These are phyloP conservation scores for Tiliacea citrago DNA, from an alignment of 2,888 invertebrate species.

Conservation along the genomic window DNA sequence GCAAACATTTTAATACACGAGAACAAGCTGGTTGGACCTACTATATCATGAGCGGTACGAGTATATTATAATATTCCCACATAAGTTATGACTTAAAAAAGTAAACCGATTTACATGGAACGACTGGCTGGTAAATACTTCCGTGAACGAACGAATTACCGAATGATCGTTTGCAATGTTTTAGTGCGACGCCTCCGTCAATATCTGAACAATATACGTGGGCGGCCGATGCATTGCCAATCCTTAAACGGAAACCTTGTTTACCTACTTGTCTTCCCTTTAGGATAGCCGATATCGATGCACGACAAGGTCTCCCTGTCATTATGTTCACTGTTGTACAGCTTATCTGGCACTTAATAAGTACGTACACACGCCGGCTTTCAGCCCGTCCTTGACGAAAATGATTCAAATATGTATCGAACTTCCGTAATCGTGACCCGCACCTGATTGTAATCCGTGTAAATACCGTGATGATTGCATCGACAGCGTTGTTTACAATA, in stretches of 20 bases:
- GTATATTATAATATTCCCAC: slow-evolving; percentile 64
- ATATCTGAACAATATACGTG: slow-evolving; percentile 82
- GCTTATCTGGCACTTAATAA: slow-evolving; percentile 77
- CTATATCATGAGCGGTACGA: slow-evolving; percentile 25
- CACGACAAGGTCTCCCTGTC: slow-evolving; percentile 79
- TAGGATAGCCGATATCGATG: slow-evolving; percentile 82
- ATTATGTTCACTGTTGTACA: slow-evolving; percentile 77
- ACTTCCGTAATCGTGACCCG: slow-evolving; percentile 84
- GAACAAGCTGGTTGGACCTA: slow-evolving; percentile 16
- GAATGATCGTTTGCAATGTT: slow-evolving; percentile 84
- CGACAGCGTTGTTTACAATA: slow-evolving; percentile 61
- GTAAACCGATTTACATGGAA: slow-evolving; percentile 76
- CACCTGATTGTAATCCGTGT: slow-evolving; percentile 70
- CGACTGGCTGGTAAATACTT: slow-evolving; percentile 81
- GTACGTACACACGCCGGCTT: slow-evolving; percentile 69
- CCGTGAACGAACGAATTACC: slow-evolving; percentile 85
- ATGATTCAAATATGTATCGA: slow-evolving; percentile 77
- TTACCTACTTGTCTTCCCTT: slow-evolving; percentile 88
- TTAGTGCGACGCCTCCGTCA: slow-evolving; percentile 84
- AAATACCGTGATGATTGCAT: slow-evolving; percentile 78
- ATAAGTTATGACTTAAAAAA: slow-evolving; percentile 70
- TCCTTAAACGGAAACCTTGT: slow-evolving; percentile 85
- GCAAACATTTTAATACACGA: slow-evolving; percentile 22
- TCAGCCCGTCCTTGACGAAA: slow-evolving; percentile 76
- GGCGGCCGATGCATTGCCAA: slow-evolving; percentile 88